phyloP scores from a whole-genome alignment of 2,888 invertebrate genomes.

The Folsomia manolachei region DNA sequence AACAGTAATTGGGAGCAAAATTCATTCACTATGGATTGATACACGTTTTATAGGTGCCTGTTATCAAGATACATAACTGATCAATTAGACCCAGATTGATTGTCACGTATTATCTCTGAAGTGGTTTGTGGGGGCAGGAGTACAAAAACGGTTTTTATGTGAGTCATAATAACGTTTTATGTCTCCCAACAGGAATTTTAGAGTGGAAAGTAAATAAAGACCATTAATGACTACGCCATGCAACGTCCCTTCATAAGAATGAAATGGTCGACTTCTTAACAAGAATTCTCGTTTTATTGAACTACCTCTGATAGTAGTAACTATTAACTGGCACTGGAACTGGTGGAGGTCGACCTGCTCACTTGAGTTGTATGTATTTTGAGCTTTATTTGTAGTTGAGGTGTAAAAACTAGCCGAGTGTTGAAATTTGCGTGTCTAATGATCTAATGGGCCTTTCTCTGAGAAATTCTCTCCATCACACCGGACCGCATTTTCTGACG shows the following conservation, averaged over 20 bases:
- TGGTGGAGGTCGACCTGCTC: neutral
- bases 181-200: neutral
- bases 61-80: neutral
- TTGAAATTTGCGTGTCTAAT: slow-evolving; percentile 14
- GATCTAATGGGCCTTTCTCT: neutral
- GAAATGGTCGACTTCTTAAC: neutral
- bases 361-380: neutral
- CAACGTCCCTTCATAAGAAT: too few species aligned
- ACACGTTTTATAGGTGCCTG: neutral
- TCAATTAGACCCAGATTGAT: neutral
- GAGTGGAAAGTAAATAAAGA: neutral
- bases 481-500: too few species aligned
- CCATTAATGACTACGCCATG: neutral
- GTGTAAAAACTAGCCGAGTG: neutral
- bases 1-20: neutral
- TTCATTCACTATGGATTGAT: neutral
- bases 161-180: neutral
- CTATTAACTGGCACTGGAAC: too few species aligned
- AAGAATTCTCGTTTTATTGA: neutral
- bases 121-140: neutral
- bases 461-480: too few species aligned
- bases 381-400: neutral
- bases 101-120: neutral
- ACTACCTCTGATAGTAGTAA: neutral
- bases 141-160: neutral